Conservation (phyloP, 2,888 invertebrate genomes). For the Tenthredo amoena region DNA sequence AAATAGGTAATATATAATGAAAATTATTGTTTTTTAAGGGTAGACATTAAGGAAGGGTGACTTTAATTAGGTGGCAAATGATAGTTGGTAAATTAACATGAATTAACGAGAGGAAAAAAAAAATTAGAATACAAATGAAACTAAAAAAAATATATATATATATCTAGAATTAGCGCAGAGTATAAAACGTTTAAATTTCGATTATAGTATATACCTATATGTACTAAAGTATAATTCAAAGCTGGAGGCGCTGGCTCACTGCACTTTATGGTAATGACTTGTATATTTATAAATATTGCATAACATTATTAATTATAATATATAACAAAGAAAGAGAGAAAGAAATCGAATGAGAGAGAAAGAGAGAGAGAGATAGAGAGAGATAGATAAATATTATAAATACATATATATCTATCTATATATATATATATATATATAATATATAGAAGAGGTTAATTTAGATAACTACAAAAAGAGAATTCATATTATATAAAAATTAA, state of each 20-base stretch:
- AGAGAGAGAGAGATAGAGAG: constrained; percentile 58
- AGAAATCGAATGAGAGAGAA: constrained; percentile 59
- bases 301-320: constrained; percentile 66
- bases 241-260: constrained; percentile 71
- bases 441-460: constrained; percentile 64
- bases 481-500: constrained; percentile 65
- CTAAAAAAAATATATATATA: neutral
- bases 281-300: constrained; percentile 77
- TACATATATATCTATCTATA: constrained; percentile 60
- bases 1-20: constrained; percentile 21
- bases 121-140: neutral
- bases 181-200: constrained; percentile 44
- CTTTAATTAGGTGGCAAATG: constrained; percentile 43
- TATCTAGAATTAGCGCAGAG: constrained; percentile 47
- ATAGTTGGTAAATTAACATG: constrained; percentile 35
- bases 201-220: constrained; percentile 19
- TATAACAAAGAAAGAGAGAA: constrained; percentile 42
- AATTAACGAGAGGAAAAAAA: constrained; percentile 43
- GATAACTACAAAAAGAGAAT: constrained; percentile 69
- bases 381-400: constrained; percentile 56
- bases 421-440: constrained; percentile 55
- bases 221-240: constrained; percentile 63
- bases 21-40: constrained; percentile 31
- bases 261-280: constrained; percentile 73
- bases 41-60: constrained; percentile 42